Base-by-base conservation (phyloP, 2,113 vertebrate species). In the Osmerus mordax region DNA sequence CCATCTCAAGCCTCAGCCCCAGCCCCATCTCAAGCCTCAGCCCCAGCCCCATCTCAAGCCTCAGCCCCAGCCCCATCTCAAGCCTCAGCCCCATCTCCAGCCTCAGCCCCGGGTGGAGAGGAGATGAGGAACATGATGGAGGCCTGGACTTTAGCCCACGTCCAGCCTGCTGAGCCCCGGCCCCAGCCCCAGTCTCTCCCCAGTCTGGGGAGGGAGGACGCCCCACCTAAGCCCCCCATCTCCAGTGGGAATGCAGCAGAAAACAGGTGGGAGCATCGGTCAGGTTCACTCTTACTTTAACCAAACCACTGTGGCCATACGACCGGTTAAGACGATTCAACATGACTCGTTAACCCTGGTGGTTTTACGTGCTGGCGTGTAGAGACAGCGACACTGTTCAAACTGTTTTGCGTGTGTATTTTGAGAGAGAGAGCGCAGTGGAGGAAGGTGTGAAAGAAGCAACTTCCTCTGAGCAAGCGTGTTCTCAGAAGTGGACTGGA, bases 191-290 rank as follows among this genome's bases (percentile, higher is more conserved):
- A 47, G 41, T 5, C 41, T 47, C 41, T 47, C 9, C 41, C 41
- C 41, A 47, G 8, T 11, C 28, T 19, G 36, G 36, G 93, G 0
- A 84, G 83, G 61, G 94, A 94, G 76, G 74, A 91, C 0, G 95
- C 96, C 0, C 95, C 96, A 29, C 94, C 95, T 18, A 98, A 98
- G 29, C 96, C 96, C 3, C 94, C 94, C 6, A 84, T 95, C 23
- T 91, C 93, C 70, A 93, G 95, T 81, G 93, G 94, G n/a, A 92
- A 94, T 65, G 92, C 94, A 67, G 90, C 94, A 19, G 94, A 95
- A 73, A 93, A 94, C 77, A 93, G 93, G 95, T 86, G 16, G 65
- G 54, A 19, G 73, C 61, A 64, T 51, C 63, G 19, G n/a, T 59
- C 53, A 51, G n/a, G 29, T 51, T 23, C 29, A 59, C 8, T 36